phyloP scores from a whole-genome alignment of 2,113 vertebrate genomes.

The Sphaerodactylus townsendi region DNA sequence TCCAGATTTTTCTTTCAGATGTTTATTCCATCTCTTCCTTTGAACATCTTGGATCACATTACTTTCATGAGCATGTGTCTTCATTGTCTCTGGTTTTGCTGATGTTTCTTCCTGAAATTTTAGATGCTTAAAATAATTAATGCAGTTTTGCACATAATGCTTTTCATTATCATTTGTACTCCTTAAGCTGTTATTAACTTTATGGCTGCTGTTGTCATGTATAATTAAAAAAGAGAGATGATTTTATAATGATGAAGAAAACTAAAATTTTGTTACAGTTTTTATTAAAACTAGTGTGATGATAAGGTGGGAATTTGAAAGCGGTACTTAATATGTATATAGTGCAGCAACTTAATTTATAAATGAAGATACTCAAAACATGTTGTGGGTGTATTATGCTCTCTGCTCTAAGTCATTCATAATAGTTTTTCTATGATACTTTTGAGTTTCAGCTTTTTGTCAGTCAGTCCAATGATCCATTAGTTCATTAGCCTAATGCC shows the following conservation, averaged over 20 bases:
- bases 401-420: constrained; percentile 62
- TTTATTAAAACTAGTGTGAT: constrained; percentile 62
- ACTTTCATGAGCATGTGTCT: constrained; percentile 65
- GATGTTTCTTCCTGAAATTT: constrained; percentile 72
- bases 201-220: constrained; percentile 67
- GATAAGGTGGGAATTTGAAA: constrained; percentile 58
- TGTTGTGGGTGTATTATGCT: constrained; percentile 66
- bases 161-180: constrained; percentile 78
- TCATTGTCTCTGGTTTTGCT: constrained; percentile 66
- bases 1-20: constrained; percentile 51
- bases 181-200: constrained; percentile 68
- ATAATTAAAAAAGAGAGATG: constrained; percentile 66
- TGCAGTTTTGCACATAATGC: constrained; percentile 82
- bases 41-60: constrained; percentile 62
- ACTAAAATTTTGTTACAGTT: constrained; percentile 71
- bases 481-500: background rate
- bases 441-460: constrained; percentile 3
- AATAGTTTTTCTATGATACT: constrained; percentile 29
- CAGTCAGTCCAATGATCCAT: background rate
- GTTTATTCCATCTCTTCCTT: constrained; percentile 52
- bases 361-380: constrained; percentile 63
- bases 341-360: constrained; percentile 68
- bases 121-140: constrained; percentile 73
- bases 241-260: constrained; percentile 75
- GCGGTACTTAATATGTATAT: constrained; percentile 63